phyloP scores from a whole-genome alignment of 1,140 invertebrate genomes.

The Chelonus insularis region DNA sequence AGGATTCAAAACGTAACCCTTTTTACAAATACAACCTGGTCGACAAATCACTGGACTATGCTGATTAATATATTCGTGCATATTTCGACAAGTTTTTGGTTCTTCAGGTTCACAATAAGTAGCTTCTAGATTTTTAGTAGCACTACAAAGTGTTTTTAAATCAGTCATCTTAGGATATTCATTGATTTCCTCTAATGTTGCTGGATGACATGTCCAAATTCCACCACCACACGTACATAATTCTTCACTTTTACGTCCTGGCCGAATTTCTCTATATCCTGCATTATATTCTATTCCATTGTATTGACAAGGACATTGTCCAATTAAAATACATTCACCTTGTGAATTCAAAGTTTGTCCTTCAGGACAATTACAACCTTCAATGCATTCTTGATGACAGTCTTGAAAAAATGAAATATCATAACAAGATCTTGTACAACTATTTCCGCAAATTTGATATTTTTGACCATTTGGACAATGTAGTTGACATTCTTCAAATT shows the following conservation, averaged over 20 bases:
- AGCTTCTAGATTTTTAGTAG: conserved; percentile 68
- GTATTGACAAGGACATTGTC: conserved; percentile 75
- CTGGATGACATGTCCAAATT: conserved; percentile 72
- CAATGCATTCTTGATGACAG: conserved; percentile 73
- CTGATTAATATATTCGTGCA: conserved; percentile 64
- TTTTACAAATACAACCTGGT: conserved; percentile 77
- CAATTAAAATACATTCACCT: conserved; percentile 76
- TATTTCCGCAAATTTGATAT: conserved; percentile 70
- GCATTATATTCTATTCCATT: conserved; percentile 73
- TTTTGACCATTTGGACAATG: conserved; percentile 77
- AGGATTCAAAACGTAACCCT: conserved; percentile 74
- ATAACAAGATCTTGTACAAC: conserved; percentile 58
- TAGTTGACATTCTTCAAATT: conserved; percentile 77
- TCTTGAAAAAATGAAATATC: conserved; percentile 41
- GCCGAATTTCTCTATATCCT: conserved; percentile 73
- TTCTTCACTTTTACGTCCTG: conserved; percentile 67
- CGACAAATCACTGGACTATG: conserved; percentile 66
- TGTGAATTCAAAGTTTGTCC: conserved; percentile 72
- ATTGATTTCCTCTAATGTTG: conserved; percentile 65
- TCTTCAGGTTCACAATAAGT: conserved; percentile 76
- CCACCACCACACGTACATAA: conserved; percentile 74
- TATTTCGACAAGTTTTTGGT: conserved; percentile 79
- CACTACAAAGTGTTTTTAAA: conserved; percentile 65
- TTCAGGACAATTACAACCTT: conserved; percentile 84
- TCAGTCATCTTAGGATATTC: conserved; percentile 66